Evolutionary conservation across 2,888 invertebrate genomes (phyloP).

Genomic region (Phania funesta): DNA sequence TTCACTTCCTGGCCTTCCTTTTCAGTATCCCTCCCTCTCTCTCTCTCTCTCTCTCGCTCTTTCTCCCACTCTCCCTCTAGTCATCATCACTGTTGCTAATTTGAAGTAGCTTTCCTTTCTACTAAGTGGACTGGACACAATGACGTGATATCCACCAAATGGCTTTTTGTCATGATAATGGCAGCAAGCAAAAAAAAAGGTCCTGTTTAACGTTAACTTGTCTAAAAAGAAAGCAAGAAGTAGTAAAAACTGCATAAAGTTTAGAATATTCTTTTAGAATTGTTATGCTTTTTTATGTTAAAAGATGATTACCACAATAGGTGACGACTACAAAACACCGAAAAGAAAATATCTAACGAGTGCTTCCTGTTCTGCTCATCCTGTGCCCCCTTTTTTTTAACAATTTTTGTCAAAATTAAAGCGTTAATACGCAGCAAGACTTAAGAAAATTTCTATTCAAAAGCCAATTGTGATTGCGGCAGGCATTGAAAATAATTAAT

Average conservation of each 20-base stretch:
- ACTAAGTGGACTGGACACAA: constrained; percentile 42
- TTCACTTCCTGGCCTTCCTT: background rate
- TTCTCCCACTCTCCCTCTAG: background rate
- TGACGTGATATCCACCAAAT: constrained; percentile 48
- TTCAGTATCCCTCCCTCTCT: background rate
- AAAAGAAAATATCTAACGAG: constrained; percentile 48
- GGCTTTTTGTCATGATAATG: constrained; percentile 47
- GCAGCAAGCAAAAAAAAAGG: background rate
- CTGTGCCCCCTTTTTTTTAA: constrained; percentile 10
- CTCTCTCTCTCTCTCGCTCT: background rate
- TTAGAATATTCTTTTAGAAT: constrained; percentile 69
- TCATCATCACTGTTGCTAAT: constrained; percentile 31
- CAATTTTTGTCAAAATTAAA: constrained; percentile 57
- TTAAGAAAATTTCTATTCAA: constrained; percentile 13
- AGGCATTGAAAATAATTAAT: background rate
- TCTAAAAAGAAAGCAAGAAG: background rate
- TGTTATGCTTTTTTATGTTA: constrained; percentile 76
- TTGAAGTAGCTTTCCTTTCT: constrained; percentile 16
- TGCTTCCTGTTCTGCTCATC: constrained; percentile 39
- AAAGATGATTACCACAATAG: constrained; percentile 79
- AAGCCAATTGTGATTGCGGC: constrained; percentile 42
- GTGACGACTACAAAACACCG: constrained; percentile 52
- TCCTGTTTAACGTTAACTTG: constrained; percentile 48
- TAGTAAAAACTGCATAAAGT: constrained; percentile 42
- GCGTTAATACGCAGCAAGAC: constrained; percentile 52